These are phyloP conservation scores for Gonioctena quinquepunctata DNA, from an alignment of 1,140 invertebrate species.

Conservation along the genomic window DNA sequence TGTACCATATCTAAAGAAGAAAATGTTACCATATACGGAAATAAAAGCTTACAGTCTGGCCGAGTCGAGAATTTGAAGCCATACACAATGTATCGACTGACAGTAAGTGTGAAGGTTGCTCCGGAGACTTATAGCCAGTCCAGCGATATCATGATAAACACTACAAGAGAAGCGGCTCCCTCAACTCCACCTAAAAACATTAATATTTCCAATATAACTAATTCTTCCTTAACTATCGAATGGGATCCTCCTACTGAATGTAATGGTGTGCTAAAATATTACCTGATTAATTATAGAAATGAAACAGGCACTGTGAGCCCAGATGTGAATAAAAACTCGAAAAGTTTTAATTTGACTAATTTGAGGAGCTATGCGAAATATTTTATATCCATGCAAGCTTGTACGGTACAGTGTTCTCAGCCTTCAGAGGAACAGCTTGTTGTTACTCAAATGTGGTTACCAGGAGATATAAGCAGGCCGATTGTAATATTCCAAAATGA, in stretches of 20 bases:
- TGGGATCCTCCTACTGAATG: slow-evolving; percentile 66
- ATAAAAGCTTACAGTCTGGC: neutral
- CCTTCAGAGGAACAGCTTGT: slow-evolving; percentile 55
- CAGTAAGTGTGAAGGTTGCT: slow-evolving; percentile 72
- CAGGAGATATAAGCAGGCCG: slow-evolving; percentile 59
- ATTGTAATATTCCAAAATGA: slow-evolving; percentile 56
- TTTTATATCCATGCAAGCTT: slow-evolving; percentile 68
- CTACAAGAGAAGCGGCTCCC: slow-evolving; percentile 76
- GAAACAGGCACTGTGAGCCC: neutral
- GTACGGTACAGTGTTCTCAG: slow-evolving; percentile 70
- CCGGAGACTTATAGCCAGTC: slow-evolving; percentile 53
- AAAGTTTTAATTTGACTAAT: slow-evolving; percentile 37
- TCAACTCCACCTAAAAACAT: slow-evolving; percentile 59
- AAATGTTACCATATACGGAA: slow-evolving; percentile 22
- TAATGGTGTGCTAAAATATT: neutral
- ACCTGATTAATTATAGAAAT: neutral
- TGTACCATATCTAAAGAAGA: neutral
- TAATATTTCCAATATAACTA: slow-evolving; percentile 65
- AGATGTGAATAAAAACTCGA: neutral
- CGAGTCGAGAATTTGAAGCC: slow-evolving; percentile 63
- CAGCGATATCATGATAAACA: slow-evolving; percentile 58
- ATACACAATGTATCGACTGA: slow-evolving; percentile 77
- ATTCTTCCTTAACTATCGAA: slow-evolving; percentile 66
- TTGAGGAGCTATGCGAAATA: slow-evolving; percentile 65
- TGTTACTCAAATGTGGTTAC: slow-evolving; percentile 64